Evolutionary conservation across 2,797 vertebrate genomes (phyloP), one percentile per base, ranked within the genome.

Genomic region (Falco cherrug): DNA sequence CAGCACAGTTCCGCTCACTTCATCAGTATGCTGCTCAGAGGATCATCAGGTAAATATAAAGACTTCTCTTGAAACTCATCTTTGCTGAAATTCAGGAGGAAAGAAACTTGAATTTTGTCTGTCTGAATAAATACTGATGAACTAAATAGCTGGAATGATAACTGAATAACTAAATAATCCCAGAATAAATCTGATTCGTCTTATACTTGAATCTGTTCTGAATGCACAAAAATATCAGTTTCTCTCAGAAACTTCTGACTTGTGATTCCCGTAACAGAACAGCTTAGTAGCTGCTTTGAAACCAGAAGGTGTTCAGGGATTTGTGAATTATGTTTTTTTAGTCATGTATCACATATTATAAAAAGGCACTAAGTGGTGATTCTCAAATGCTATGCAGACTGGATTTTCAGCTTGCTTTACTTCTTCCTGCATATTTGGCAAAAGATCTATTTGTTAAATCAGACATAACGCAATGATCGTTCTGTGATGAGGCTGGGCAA

Each of bases 11-110:
- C 95, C 99, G 99, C 68, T 99, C 98, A 6, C 99, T 99, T 56
- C 99, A 99, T 95, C 99, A 99, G 97, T 99, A 99, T 5, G 99
- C 99, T 11, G 99, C 99, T 63, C 99, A 99, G 97, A 98, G 99
- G 94, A 99, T 99, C 95, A 99, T 99, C 98, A 99, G 99, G 99
- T 99, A 98, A 98, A 95, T 85, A 91, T 5, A 31, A 80, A 53
- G 37, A 37, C 10, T 53, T 53, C 53, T 54, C 22, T 87, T 64
- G 26, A 70, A 67, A 80, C 51, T 71, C 37, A 26, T 61, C 75
- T 84, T 57, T 60, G 24, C 35, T 68, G 67, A 54, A 74, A 59
- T 37, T 73, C 47, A 9, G 10, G 6, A 47, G 31, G 15, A 90
- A 56, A 93, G 68, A 39, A 88, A n/a, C 26, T 71, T 78, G 64